Conservation (phyloP, 2,797 vertebrate species). For the Dendrocincla tyrannina region DNA sequence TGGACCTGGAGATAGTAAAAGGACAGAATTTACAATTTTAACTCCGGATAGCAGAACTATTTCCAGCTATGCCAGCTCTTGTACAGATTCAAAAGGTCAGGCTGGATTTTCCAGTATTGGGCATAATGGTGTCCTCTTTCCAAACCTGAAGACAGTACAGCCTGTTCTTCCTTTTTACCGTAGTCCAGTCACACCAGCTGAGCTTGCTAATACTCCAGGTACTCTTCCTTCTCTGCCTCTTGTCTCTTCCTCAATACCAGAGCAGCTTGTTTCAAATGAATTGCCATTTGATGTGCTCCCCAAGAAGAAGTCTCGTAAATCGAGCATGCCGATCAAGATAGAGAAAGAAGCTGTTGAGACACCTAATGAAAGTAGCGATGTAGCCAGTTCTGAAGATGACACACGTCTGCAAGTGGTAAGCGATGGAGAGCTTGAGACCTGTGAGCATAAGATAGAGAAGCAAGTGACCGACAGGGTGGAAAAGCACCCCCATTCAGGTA, state of each 20-base stretch:
- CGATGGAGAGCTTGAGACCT: constrained; percentile 74
- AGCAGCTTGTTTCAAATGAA: constrained; percentile 80
- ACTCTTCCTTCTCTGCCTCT: constrained; percentile 90
- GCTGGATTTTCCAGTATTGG: constrained; percentile 80
- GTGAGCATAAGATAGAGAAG: constrained; percentile 57
- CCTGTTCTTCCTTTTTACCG: constrained; percentile 96
- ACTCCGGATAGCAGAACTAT: constrained; percentile 80
- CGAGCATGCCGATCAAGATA: constrained; percentile 98
- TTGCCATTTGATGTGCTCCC: constrained; percentile 83
- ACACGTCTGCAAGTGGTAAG: constrained; percentile 74
- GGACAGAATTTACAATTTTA: constrained; percentile 73
- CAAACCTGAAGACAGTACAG: constrained; percentile 95
- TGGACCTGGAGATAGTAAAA: constrained; percentile 78
- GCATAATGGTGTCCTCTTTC: constrained; percentile 91
- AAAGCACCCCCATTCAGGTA: constrained; percentile 50
- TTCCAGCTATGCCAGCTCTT: constrained; percentile 80
- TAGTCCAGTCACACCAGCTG: constrained; percentile 91
- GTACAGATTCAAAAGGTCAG: constrained; percentile 83
- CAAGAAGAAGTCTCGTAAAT: constrained; percentile 98
- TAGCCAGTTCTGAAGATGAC: constrained; percentile 85
- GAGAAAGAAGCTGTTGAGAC: constrained; percentile 86
- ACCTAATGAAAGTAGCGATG: constrained; percentile 74
- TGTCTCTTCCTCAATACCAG: constrained; percentile 87
- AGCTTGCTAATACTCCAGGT: constrained; percentile 92
- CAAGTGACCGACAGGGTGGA: constrained; percentile 51